Percentiles rank a stretch among this genome's conserved stretches.
These are phyloP conservation scores for Hesperia comma DNA, from an alignment of 2,888 invertebrate genomes.

Conservation along the genomic window DNA sequence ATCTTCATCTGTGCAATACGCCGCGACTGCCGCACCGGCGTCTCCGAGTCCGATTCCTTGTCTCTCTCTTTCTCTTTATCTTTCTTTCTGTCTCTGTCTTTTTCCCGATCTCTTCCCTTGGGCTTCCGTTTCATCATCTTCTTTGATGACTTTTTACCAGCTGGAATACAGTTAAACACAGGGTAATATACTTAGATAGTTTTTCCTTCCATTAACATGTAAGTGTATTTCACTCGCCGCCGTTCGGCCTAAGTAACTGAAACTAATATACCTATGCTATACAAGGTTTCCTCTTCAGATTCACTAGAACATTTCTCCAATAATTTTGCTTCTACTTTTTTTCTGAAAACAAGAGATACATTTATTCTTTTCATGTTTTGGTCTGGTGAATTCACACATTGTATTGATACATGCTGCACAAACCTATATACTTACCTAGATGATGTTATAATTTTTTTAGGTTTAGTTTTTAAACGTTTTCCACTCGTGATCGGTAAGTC, in stretches of 20 bases:
- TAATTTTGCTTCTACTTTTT: slow-evolving; percentile 82
- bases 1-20: slow-evolving; percentile 95
- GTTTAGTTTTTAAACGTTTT: slow-evolving; percentile 77
- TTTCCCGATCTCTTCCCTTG: slow-evolving; percentile 50
- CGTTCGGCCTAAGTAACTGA: background rate
- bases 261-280: slow-evolving; percentile 67
- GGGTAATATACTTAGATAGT: too few species aligned
- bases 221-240: too few species aligned
- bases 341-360: slow-evolving; percentile 60
- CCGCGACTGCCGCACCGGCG: slow-evolving; percentile 90
- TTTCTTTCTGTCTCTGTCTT: slow-evolving; percentile 44
- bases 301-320: slow-evolving; percentile 81
- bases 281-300: slow-evolving; percentile 77
- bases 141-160: slow-evolving; percentile 70
- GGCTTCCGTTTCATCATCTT: slow-evolving; percentile 62
- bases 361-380: slow-evolving; percentile 2
- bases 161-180: slow-evolving; percentile 45
- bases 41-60: slow-evolving; percentile 62
- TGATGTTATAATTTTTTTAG: slow-evolving; percentile 73
- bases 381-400: background rate
- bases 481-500: slow-evolving; percentile 71
- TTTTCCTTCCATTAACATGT: too few species aligned
- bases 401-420: background rate
- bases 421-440: slow-evolving; percentile 58
- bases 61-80: slow-evolving; percentile 30